These are phyloP conservation scores for Gymnopithys bicolor DNA, from an alignment of 2,797 vertebrate species.

Conservation along the genomic window DNA sequence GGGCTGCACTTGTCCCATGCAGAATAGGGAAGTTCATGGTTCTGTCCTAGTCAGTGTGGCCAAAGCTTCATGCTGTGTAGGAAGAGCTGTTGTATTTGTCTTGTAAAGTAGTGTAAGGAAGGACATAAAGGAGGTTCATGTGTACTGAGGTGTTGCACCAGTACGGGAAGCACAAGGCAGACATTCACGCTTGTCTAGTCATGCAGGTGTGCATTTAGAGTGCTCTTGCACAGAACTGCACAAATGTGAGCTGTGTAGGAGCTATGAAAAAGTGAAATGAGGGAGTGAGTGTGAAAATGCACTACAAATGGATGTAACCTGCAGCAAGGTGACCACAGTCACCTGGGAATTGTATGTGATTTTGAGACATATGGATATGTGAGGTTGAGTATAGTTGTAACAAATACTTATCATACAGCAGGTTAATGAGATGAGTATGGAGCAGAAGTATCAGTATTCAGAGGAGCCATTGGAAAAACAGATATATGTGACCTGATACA, in stretches of 20 bases:
- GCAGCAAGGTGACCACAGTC: neutral
- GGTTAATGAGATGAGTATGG: neutral
- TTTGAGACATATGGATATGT: neutral
- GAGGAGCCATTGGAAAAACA: neutral
- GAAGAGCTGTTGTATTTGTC: neutral
- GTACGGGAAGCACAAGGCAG: neutral
- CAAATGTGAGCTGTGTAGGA: neutral
- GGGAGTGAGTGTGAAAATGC: neutral
- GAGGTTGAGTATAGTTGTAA: neutral
- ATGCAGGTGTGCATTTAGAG: neutral
- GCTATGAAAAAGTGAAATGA: neutral
- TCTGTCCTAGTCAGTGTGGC: neutral
- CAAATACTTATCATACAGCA: neutral
- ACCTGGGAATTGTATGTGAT: neutral
- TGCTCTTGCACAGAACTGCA: neutral
- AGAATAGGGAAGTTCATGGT: neutral
- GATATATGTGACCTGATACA: neutral
- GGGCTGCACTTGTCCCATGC: neutral
- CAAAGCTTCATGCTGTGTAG: neutral
- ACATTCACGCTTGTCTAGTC: neutral
- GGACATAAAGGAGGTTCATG: neutral
- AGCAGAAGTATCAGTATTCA: neutral
- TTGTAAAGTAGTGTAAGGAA: neutral
- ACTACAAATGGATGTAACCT: neutral
- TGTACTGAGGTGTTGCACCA: neutral